phyloP scores from a whole-genome alignment of 2,113 vertebrate species.

The Gymnobelideus leadbeateri region DNA sequence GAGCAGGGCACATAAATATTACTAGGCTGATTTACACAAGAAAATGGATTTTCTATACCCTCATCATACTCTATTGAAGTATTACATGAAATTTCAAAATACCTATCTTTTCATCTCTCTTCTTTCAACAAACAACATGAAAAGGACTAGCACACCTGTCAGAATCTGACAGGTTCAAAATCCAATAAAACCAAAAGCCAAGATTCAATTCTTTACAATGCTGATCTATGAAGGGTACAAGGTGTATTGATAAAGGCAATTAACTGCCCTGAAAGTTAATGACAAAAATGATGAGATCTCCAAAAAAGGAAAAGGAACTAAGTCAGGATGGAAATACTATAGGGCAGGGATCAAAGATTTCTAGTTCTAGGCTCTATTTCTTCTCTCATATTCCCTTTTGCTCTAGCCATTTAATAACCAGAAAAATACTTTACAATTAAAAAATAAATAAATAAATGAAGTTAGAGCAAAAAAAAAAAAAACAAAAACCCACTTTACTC shows the following conservation, averaged over 20 bases:
- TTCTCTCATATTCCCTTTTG: not conserved
- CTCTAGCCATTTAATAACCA: not conserved
- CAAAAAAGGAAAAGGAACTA: not conserved
- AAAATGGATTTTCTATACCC: not conserved
- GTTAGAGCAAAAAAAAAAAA: no score
- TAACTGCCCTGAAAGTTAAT: constrained; percentile 9
- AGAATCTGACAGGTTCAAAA: not conserved
- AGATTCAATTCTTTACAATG: constrained; percentile 71
- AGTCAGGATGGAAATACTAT: not conserved
- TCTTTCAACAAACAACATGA: not conserved
- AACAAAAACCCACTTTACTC: no score
- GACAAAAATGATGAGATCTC: constrained; percentile 26
- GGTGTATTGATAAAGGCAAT: constrained; percentile 39
- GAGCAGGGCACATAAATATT: not conserved
- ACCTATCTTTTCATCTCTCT: constrained; percentile 34
- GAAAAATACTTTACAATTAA: no score
- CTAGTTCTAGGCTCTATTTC: not conserved
- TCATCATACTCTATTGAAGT: constrained; percentile 33
- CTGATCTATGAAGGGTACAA: constrained; percentile 38
- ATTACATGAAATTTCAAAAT: constrained; percentile 46
- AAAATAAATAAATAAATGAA: no score
- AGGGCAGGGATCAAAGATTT: not conserved
- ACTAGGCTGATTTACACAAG: not conserved
- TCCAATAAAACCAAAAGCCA: constrained; percentile 41
- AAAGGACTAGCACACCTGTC: constrained; percentile 51